Base-by-base conservation (phyloP, 2,888 invertebrate species). In the Drosophila ustulata region DNA sequence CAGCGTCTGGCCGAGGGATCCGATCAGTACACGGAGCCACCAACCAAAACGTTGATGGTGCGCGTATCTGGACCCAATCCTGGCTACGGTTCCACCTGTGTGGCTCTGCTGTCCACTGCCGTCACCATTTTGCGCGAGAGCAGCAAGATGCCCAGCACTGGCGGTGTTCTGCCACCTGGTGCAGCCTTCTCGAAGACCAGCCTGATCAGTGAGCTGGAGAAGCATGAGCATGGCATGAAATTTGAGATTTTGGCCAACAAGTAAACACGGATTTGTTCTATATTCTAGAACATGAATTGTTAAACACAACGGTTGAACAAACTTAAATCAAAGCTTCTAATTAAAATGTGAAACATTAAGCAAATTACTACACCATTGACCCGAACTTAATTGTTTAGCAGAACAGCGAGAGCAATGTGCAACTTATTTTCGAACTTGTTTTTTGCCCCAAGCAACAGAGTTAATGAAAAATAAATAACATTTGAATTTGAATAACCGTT, bases 101-200 rank as follows among this genome's bases (percentile, higher is more conserved):
- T 94, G 4, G 94, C 95, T 46, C 90, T 97, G 68, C 93, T 98
- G 4, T 93, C 95, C 68, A 93, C 96, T 49, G 98, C 96, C 0
- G 86, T 96, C 64, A 95, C 95, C 0, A 92, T 98, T 53, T 93
- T 98, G 9, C 94, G 94, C 23, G 97, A 98, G 90, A 93, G 93
- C 37, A 94, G 95, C 59, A 95, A 95, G 87, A 94, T 98, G 93
- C 98, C 98, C 0, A 91, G 93, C 51, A 97, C 96, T 8, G 97
- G 97, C 37, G 98, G 98, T 9, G 98, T 98, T 1, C 93, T 96
- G 65, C 94, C 98, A 0, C 97, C 98, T 0, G 98, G 96, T 1
- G 95, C 95, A 9, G 98, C 97, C 0, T 99, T 98, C 93, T 93
- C 93, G 0, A 94, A 97, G 74, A 98, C 98, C 0, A 94, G 94